Evolutionary conservation across 2,888 invertebrate genomes (phyloP).

Genomic region (Latrodectus elegans): DNA sequence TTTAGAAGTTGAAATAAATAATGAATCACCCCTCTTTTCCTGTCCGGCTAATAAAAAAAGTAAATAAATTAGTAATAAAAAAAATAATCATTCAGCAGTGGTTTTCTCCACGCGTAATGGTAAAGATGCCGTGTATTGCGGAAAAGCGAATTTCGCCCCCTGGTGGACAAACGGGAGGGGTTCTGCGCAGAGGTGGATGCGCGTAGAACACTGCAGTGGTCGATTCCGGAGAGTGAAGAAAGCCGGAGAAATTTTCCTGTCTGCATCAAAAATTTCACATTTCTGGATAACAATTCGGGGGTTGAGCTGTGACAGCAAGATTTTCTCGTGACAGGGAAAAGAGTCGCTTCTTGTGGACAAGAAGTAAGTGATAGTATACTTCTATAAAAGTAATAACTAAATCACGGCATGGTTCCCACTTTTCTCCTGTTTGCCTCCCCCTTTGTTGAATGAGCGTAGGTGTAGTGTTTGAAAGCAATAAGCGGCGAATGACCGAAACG

Average conservation of each 20-base stretch:
- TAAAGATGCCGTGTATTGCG: constrained; percentile 63
- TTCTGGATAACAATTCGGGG: not conserved
- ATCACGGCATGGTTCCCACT: not conserved
- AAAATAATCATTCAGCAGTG: not conserved
- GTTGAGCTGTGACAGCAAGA: not conserved
- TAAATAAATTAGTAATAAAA: not conserved
- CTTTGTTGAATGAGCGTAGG: not conserved
- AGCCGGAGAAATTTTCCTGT: constrained; percentile 30
- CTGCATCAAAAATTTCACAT: not conserved
- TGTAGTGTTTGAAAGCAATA: not conserved
- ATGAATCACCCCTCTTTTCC: not conserved
- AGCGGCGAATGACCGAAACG: constrained; percentile 34
- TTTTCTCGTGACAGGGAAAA: not conserved
- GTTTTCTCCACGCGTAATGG: constrained; percentile 1
- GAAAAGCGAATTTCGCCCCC: constrained; percentile 42
- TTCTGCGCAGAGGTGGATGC: constrained; percentile 37
- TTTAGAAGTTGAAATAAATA: not conserved
- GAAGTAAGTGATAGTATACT: not conserved
- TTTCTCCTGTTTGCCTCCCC: not conserved
- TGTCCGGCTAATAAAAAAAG: not conserved
- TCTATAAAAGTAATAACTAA: not conserved
- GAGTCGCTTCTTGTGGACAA: constrained; percentile 21
- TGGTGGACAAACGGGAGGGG: constrained; percentile 25
- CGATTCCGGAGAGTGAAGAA: constrained; percentile 49
- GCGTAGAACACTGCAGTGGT: constrained; percentile 65